Evolutionary conservation across 2,113 vertebrate species (phyloP).

Genomic region (Mionectes macconnelli): DNA sequence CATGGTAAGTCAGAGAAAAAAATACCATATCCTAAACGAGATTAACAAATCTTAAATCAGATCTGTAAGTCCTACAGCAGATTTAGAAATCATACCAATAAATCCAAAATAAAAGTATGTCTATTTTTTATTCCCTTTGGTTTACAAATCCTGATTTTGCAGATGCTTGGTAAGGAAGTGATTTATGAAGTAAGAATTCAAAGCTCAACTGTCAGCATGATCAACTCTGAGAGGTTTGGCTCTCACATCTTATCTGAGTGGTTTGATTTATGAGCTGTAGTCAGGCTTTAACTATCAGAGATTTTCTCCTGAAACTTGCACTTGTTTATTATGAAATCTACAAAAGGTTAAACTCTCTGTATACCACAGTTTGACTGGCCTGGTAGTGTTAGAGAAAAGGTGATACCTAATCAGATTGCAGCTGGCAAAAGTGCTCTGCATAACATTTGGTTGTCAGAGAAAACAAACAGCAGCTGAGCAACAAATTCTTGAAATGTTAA

Average conservation of each 20-base stretch:
- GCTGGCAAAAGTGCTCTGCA: constrained; percentile 47
- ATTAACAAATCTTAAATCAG: constrained; percentile 71
- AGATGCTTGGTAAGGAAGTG: constrained; percentile 63
- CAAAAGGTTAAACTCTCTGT: constrained; percentile 44
- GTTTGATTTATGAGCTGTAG: constrained; percentile 68
- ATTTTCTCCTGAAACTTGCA: constrained; percentile 54
- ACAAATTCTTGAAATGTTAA: constrained; percentile 29
- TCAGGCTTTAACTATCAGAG: not conserved
- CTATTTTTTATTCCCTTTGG: not conserved
- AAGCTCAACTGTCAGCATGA: constrained; percentile 38
- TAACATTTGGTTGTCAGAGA: constrained; percentile 63
- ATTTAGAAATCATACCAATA: constrained; percentile 66
- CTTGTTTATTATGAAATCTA: constrained; percentile 29
- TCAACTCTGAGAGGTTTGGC: constrained; percentile 50
- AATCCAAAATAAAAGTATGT: constrained; percentile 48
- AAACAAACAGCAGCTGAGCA: constrained; percentile 56
- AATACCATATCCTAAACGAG: constrained; percentile 58
- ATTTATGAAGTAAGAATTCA: constrained; percentile 68
- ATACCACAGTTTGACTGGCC: not conserved
- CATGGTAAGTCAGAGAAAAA: constrained; percentile 58
- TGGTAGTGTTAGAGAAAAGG: constrained; percentile 43
- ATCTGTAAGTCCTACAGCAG: constrained; percentile 57
- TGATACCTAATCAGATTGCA: constrained; percentile 58
- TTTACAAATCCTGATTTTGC: constrained; percentile 67
- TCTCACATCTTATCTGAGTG: constrained; percentile 16